Evolutionary conservation across 2,797 vertebrate species (phyloP).

Genomic region (Tachyglossus aculeatus): DNA sequence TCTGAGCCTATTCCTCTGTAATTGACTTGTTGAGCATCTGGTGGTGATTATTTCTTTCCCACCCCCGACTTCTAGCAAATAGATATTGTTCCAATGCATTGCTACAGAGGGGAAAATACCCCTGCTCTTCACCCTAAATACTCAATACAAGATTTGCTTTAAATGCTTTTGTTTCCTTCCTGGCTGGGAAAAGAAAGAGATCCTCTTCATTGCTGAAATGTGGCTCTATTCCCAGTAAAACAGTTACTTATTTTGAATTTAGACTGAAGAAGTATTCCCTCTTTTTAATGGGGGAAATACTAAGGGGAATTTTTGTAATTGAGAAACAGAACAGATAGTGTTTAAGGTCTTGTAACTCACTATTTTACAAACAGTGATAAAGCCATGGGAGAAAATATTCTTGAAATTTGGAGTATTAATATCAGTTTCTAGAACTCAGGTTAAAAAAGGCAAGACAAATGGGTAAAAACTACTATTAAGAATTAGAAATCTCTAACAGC

Average conservation of each 20-base stretch:
- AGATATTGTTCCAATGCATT: too few species aligned
- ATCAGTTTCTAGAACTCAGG: background rate
- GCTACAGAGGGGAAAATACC: too few species aligned
- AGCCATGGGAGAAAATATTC: constrained; percentile 10
- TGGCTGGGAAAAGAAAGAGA: background rate
- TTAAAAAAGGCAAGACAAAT: background rate
- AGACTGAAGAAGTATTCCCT: background rate
- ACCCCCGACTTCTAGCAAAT: too few species aligned
- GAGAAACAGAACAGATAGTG: background rate
- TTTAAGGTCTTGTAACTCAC: background rate
- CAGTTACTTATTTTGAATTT: background rate
- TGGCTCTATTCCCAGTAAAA: background rate
- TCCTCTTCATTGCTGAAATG: background rate
- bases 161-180: too few species aligned
- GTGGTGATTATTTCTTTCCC: too few species aligned
- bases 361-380: constrained; percentile 8
- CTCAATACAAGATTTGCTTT: too few species aligned
- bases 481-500: too few species aligned
- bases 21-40: too few species aligned
- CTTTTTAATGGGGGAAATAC: background rate
- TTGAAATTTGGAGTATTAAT: constrained; percentile 10
- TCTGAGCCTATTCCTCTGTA: too few species aligned
- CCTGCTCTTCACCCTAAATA: too few species aligned
- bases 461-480: background rate
- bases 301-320: constrained; percentile 8